Base-by-base conservation (phyloP, 2,888 invertebrate species). In the Epicampocera succincta region DNA sequence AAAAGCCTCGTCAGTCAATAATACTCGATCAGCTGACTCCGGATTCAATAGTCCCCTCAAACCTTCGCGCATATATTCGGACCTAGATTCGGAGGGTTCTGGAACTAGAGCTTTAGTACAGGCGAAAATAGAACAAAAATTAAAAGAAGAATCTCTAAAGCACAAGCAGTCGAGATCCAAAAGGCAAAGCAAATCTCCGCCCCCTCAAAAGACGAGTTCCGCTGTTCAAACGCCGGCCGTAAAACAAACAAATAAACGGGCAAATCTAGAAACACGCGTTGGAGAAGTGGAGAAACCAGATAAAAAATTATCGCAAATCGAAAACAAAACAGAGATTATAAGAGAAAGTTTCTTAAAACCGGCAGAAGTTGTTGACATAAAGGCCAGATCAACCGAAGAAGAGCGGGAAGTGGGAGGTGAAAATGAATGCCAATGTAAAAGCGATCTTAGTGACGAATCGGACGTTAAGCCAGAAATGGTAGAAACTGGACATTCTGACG, bases 111-210 rank as follows among this genome's bases (percentile, higher is more conserved):
- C 90, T 0, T 72, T 91, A n/a, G 91, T 91, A 0, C 91, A 91
- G 74, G 91, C 91, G 0, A 91, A 91, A 80, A 91, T 91, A 42
- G 89, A 90, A 74, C 90, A 91, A 83, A 91, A 91, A 80, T 83
- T 91, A 8, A 80, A 84, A 17, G 84, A 85, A 61, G 84, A 79
- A 61, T 68, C 76, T 17, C 56, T 78, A 0, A 82, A 83, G 8
- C 66, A 58, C 19, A 82, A 80, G 19, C 76, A 83, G 25, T 63
- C 46, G 4, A 75, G 61, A 46, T 11, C 11, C 9, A 84, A 79
- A 66, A 69, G 76, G 40, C 79, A 84, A 60, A 72, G 80, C 11
- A 58, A 69, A 12, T 80, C 78, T 12, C 72, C 74, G 17, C 25
- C 78, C 33, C 76, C 60, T 17, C 86, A 5, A 84, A 88, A 77